These are phyloP conservation scores for Electrophaes corylata DNA, from an alignment of 2,888 invertebrate species.

Conservation along the genomic window DNA sequence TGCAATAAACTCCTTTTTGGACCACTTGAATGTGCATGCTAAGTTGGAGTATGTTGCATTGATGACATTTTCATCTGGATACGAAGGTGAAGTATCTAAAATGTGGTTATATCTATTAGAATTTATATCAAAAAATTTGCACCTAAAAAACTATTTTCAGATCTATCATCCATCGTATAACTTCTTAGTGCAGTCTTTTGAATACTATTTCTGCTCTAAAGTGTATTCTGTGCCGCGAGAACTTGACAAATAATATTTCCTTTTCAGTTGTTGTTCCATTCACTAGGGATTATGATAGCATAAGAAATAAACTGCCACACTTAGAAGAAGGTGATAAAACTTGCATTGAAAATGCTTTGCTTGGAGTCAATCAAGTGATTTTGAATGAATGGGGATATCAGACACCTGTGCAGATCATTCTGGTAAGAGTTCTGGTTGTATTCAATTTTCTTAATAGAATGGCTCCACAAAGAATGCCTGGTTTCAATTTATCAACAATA, in stretches of 20 bases:
- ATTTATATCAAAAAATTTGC: too few species aligned
- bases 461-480: too few species aligned
- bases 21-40: conserved; percentile 69
- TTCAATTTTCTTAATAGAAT: background rate
- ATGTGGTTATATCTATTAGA: too few species aligned
- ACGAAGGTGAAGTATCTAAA: conserved; percentile 62
- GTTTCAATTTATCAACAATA: too few species aligned
- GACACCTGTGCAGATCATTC: conserved; percentile 89
- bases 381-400: conserved; percentile 95
- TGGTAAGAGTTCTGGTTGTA: conserved; percentile 57
- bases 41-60: conserved; percentile 76
- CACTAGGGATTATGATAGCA: conserved; percentile 93
- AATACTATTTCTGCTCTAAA: background rate
- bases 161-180: too few species aligned
- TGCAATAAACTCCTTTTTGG: conserved; percentile 73
- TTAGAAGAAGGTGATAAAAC: conserved; percentile 95
- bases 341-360: conserved; percentile 90
- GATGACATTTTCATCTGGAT: conserved; percentile 70
- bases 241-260: background rate
- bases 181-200: too few species aligned
- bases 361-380: conserved; percentile 91
- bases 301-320: conserved; percentile 89
- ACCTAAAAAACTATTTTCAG: too few species aligned
- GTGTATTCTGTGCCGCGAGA: background rate
- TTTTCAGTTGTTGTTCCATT: conserved; percentile 90